Conservation (phyloP, 2,888 invertebrate species). For the Macrophya annulata region DNA sequence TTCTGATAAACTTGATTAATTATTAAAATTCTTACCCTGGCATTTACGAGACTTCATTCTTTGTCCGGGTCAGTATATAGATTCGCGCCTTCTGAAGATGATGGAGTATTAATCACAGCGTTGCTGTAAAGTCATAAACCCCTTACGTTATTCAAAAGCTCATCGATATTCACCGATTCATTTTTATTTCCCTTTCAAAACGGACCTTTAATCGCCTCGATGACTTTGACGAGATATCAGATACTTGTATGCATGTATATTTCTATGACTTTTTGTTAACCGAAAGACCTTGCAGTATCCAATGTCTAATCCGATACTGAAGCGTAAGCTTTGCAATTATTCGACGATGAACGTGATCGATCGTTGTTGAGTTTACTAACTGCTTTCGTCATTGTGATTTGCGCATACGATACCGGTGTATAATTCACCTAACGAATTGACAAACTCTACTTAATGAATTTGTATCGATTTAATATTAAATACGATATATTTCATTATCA, state of each 20-base stretch:
- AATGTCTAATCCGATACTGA: neutral
- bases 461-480: neutral
- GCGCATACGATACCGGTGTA: neutral
- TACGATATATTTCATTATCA: neutral
- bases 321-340: neutral
- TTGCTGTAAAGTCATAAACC: slow-evolving; percentile 29
- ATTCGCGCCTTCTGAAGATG: neutral
- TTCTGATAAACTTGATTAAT: slow-evolving; percentile 49
- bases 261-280: neutral
- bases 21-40: slow-evolving; percentile 1
- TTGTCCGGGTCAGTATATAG: neutral
- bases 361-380: slow-evolving; percentile 6
- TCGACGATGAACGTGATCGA: neutral
- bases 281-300: neutral
- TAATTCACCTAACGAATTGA: neutral
- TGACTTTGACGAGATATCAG: neutral
- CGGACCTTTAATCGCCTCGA: neutral
- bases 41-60: slow-evolving; percentile 4
- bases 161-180: slow-evolving; percentile 4
- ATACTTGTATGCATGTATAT: neutral
- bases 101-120: slow-evolving; percentile 37
- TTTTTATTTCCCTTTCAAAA: slow-evolving; percentile 15
- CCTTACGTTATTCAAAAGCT: neutral
- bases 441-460: neutral
- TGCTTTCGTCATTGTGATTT: slow-evolving; percentile 23